Evolutionary conservation across 2,888 invertebrate species (phyloP), one percentile per base, ranked within the genome.

Genomic region (Scaptomyza tumidula): DNA sequence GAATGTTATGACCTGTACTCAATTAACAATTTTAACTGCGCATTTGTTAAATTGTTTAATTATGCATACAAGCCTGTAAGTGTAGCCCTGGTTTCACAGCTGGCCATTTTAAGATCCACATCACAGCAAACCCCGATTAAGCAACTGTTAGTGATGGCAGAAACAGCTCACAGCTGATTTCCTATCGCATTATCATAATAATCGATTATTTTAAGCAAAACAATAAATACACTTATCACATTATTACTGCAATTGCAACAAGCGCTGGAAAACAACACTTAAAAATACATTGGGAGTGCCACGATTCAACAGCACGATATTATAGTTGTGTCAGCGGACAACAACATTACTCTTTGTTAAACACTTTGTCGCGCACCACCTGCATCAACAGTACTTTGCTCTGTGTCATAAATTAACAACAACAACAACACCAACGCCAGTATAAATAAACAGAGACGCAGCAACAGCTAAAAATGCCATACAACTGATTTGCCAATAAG

Each of bases 401-500:
- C 62, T 14, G 49, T 35, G 41, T 10, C 16, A 41, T 41, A 10
- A 41, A 10, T 41, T 9, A 16, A 41, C 41, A 41, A 10, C 16
- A 41, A 41, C 39, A 70, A 46, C 29, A 73, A 43, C 41, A 60
- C 37, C 46, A 60, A 52, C 37, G 27, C 6, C 43, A 43, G 6
- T 6, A 29, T 6, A 35, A 14, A 16, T 19, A 54, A 7, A 45
- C 11, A 35, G 16, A 46, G 52, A 59, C 49, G 59, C 49, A 41
- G 39, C 46, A 59, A 59, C 55, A 48, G 31, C 41, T 44, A 55
- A 50, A 55, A 52, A 79, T 78, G 78, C 31, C 69, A 64, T 41
- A 39, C 62, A 58, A 67, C 69, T 80, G 64, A 79, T 35, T 71
- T 33, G 54, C 16, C 63, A 55, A 60, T 55, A 84, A 75, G 67